Evolutionary conservation across 2,797 vertebrate species (phyloP), one percentile per base, ranked within the genome.

Genomic region (Podarcis siculus): DNA sequence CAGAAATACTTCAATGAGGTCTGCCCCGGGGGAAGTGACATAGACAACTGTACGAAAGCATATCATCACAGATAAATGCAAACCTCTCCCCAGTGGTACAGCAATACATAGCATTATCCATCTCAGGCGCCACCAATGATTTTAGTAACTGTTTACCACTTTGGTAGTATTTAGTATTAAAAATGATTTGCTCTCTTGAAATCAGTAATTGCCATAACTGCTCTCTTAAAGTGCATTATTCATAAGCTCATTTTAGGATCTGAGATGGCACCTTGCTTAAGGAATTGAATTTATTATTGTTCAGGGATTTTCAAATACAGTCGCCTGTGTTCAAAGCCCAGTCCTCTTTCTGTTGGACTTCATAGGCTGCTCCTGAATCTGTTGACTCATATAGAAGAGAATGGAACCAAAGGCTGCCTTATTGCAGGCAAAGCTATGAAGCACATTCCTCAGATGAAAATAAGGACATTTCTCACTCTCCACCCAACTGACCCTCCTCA

Each of bases 11-110:
- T 93, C 69, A 90, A 78, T 8, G 71, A 86, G 58, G 25, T 82
- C 89, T 83, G 87, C 69, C 10, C 77, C 84, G 86, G 90, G 87
- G 25, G 79, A 75, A 32, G 89, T 85, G 35, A 8, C 35, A 49
- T 91, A 91, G 92, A 89, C 84, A 87, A 42, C n/a, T 21, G 2
- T 75, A 92, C 86, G 37, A 93, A 92, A 42, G 55, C 83, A 55
- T 83, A 81, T 8, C 25, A 88, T 71, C 75, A 10, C 86, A 87
- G 92, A 83, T 87, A 90, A 90, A 89, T n/a, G 89, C 67, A 66
- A 79, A 75, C 67, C 58, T 23, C 17, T 23, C 17, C 61, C 17
- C 35, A 73, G 35, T 90, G 55, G 64, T n/a, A 92, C 49, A 77
- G 19, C 71, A 2, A 9, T 87, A 86, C 55, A 73, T 25, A 58